Base-by-base conservation (phyloP, 1,140 invertebrate species). In the Rhynchophorus ferrugineus region DNA sequence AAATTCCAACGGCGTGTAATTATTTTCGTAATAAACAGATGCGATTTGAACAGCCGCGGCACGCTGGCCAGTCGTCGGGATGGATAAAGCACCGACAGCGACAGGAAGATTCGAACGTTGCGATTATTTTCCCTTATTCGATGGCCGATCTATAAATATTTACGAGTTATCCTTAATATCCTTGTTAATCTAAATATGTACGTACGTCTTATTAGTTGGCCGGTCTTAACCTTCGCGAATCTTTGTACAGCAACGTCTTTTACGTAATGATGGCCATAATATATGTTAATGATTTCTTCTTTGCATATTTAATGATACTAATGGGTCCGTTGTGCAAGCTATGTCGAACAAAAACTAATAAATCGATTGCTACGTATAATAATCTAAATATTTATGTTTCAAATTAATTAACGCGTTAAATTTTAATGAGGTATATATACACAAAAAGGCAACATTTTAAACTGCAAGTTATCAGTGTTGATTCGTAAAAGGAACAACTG, bases 231-330 rank as follows among this genome's bases (percentile, higher is more conserved):
- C 50, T 53, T 53, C 50, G 19, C 14, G 16, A 53, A 18, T 46
- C 41, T 53, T 53, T 53, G 44, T 47, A 53, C 43, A 41, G 17
- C 29, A 36, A 44, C 46, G 50, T 53, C 46, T 44, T 53, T 53
- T 53, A 47, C 50, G 50, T 47, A 53, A 53, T 33, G 36, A 24
- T 8, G 46, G 29, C 16, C 44, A 47, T 53, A 53, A 53, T 53
- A 53, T 38, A 53, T 47, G 50, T 53, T 53, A 46, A 53, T 53
- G 37, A 47, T 53, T 42, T 46, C 50, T 53, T 53, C 46, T 53
- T 53, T 53, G 50, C 37, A 53, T 51, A 51, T 44, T 51, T 51
- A 51, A 44, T 51, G 49, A 51, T 51, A 44, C 43, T 51, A 44
- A 42, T 51, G 49, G 41, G 47, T 49, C 43, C 43, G 43, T 49